Conservation (phyloP, 2,113 vertebrate species). For the Passer domesticus region DNA sequence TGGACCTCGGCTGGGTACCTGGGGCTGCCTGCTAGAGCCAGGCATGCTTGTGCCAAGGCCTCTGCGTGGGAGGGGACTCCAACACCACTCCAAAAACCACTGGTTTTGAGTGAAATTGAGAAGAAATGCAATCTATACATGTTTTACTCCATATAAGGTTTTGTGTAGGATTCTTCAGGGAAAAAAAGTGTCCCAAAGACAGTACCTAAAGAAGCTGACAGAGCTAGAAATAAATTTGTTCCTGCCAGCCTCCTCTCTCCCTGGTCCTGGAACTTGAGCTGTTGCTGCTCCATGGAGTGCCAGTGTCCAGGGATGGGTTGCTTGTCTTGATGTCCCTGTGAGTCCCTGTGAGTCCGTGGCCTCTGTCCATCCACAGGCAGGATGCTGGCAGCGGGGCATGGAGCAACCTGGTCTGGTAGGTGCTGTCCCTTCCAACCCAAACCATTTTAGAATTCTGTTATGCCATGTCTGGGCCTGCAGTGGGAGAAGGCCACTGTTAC, state of each 20-base stretch:
- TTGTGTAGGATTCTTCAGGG: background rate
- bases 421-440: background rate
- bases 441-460: background rate
- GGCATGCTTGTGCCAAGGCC: background rate
- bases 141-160: background rate
- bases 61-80: background rate
- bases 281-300: background rate
- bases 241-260: background rate
- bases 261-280: background rate
- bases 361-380: background rate
- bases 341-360: accelerated
- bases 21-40: background rate
- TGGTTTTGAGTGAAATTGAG: background rate
- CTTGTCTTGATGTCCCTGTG: background rate
- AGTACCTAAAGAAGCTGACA: background rate
- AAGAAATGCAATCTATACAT: background rate
- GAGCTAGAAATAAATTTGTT: background rate
- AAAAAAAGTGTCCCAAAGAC: background rate
- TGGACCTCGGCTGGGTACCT: background rate
- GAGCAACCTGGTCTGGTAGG: background rate
- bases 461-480: background rate
- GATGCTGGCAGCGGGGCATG: background rate
- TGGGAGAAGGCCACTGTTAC: background rate
- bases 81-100: background rate
- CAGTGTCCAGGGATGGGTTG: accelerated